Evolutionary conservation across 2,797 vertebrate genomes (phyloP).

Genomic region (Morelia viridis): DNA sequence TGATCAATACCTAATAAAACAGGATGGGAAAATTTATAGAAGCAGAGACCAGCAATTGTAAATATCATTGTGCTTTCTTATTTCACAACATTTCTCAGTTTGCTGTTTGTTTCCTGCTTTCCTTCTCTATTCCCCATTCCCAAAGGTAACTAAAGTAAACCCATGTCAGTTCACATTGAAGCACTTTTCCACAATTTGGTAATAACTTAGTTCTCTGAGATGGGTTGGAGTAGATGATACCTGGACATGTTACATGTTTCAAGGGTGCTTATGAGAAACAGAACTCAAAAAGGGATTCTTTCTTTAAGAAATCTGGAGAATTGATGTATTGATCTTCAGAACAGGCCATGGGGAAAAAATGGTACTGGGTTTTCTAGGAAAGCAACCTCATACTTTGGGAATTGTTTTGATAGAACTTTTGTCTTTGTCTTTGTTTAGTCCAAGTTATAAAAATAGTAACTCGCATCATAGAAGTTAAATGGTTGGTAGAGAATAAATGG

Average conservation of each 20-base stretch:
- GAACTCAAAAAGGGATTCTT: neutral
- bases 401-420: neutral
- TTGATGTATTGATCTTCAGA: neutral
- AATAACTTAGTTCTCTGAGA: neutral
- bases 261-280: neutral
- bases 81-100: neutral
- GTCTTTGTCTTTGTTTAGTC: neutral
- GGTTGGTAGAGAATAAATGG: neutral
- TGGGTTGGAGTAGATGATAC: neutral
- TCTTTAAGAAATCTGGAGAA: neutral
- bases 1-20: slow-evolving; percentile 91
- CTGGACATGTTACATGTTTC: neutral
- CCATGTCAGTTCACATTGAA: neutral
- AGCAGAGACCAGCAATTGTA: slow-evolving; percentile 92
- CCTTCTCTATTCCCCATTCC: neutral
- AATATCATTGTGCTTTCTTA: slow-evolving; percentile 55
- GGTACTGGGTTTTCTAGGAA: neutral
- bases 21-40: slow-evolving; percentile 97
- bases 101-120: neutral
- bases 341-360: neutral
- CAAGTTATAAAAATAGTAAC: neutral
- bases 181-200: neutral
- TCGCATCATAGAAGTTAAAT: neutral
- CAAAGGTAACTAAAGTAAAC: neutral
- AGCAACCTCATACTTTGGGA: neutral